These are phyloP conservation scores for Thripadectes ignobilis DNA, from an alignment of 2,797 vertebrate species.

Conservation along the genomic window DNA sequence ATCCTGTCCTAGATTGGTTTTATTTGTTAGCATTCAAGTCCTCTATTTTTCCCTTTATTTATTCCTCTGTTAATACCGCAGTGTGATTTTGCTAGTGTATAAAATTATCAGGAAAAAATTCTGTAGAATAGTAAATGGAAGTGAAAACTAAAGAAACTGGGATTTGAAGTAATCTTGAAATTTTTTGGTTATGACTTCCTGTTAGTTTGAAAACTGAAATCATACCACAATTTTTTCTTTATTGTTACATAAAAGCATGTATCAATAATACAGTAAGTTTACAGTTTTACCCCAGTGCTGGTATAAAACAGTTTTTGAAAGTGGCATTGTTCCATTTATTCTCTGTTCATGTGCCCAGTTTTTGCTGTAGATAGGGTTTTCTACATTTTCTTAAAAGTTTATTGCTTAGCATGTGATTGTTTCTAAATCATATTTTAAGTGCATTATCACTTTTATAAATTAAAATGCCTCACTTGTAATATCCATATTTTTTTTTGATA, in stretches of 20 bases:
- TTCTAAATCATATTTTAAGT: background rate
- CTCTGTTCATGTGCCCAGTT: background rate
- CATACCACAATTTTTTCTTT: background rate
- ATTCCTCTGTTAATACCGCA: background rate
- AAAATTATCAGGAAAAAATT: background rate
- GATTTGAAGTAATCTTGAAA: background rate
- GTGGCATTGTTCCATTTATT: background rate
- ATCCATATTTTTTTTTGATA: background rate
- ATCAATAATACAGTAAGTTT: background rate
- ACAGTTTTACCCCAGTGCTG: background rate
- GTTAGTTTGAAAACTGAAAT: background rate
- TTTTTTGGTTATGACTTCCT: background rate
- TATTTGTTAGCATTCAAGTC: background rate
- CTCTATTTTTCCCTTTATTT: background rate
- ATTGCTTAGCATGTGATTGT: background rate
- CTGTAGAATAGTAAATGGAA: background rate
- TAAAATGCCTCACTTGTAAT: background rate
- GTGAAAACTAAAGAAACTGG: background rate
- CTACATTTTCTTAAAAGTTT: background rate
- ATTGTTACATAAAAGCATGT: background rate
- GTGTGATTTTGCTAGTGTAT: background rate
- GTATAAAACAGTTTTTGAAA: background rate
- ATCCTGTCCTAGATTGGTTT: background rate
- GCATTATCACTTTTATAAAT: background rate
- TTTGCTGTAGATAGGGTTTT: background rate